Evolutionary conservation across 2,797 vertebrate genomes (phyloP).

Genomic region (Protonibea diacanthus): DNA sequence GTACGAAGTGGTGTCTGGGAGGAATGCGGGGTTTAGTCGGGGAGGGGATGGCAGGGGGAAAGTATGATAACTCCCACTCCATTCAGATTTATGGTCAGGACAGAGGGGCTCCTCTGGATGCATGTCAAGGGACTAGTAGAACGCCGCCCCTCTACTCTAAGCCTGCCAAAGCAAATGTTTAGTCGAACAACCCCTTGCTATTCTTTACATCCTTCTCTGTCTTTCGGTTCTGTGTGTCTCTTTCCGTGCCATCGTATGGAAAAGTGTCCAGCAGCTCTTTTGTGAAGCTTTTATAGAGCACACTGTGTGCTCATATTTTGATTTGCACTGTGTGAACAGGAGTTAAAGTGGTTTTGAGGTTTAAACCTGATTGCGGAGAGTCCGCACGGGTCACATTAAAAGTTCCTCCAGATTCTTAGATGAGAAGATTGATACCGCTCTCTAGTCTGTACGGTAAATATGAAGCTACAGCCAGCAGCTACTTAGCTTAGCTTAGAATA

Average conservation of each 20-base stretch:
- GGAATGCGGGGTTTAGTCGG: constrained; percentile 80
- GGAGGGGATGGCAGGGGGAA: constrained; percentile 60
- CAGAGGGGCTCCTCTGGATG: constrained; percentile 79
- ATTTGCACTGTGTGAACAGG: constrained; percentile 22
- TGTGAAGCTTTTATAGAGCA: constrained; percentile 13
- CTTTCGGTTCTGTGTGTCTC: constrained; percentile 33
- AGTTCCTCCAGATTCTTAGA: not conserved
- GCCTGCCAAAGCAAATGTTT: constrained; percentile 84
- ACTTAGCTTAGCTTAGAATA: constrained; percentile 3
- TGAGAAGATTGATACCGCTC: not conserved
- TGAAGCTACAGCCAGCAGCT: constrained; percentile 1
- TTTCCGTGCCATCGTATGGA: constrained; percentile 56
- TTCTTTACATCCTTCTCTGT: constrained; percentile 70
- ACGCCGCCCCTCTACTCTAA: constrained; percentile 63
- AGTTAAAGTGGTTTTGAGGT: constrained; percentile 9
- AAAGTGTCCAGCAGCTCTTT: constrained; percentile 51
- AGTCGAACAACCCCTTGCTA: constrained; percentile 65
- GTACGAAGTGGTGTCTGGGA: constrained; percentile 78
- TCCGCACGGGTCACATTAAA: not conserved
- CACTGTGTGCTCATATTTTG: constrained; percentile 34
- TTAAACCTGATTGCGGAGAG: not conserved
- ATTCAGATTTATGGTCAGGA: constrained; percentile 82
- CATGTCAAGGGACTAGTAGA: constrained; percentile 73
- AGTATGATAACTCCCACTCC: constrained; percentile 82
- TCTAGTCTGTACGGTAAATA: not conserved